phyloP scores from a whole-genome alignment of 2,113 vertebrate species.

The Phalacrocorax carbo region DNA sequence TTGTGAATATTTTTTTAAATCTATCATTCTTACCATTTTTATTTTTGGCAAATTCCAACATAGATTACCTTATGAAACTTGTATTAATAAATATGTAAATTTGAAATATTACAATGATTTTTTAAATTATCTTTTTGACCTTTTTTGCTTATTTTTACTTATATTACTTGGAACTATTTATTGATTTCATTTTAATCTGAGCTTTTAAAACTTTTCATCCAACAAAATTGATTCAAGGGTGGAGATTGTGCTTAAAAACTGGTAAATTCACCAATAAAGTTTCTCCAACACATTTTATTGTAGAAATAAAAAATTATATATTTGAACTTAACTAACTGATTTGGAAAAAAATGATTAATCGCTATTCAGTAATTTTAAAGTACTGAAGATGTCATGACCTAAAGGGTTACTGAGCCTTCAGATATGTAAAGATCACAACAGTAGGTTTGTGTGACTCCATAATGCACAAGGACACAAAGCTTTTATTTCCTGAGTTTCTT shows the following conservation, averaged over 20 bases:
- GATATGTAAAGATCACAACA: background rate
- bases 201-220: background rate
- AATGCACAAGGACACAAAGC: background rate
- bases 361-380: background rate
- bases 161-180: background rate
- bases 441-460: background rate
- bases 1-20: background rate
- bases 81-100: background rate
- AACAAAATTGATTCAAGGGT: background rate
- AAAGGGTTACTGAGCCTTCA: background rate
- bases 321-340: background rate
- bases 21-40: background rate
- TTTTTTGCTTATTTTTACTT: background rate
- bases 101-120: background rate
- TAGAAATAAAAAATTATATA: background rate
- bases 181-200: background rate
- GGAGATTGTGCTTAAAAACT: background rate
- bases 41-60: background rate
- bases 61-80: background rate
- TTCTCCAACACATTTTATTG: background rate
- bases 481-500: background rate
- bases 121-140: background rate
- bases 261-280: background rate
- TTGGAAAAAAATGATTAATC: background rate
- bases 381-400: background rate